Evolutionary conservation across 1,140 invertebrate species (phyloP), one percentile per base, ranked within the genome.

Genomic region (Brachystomella parvula): DNA sequence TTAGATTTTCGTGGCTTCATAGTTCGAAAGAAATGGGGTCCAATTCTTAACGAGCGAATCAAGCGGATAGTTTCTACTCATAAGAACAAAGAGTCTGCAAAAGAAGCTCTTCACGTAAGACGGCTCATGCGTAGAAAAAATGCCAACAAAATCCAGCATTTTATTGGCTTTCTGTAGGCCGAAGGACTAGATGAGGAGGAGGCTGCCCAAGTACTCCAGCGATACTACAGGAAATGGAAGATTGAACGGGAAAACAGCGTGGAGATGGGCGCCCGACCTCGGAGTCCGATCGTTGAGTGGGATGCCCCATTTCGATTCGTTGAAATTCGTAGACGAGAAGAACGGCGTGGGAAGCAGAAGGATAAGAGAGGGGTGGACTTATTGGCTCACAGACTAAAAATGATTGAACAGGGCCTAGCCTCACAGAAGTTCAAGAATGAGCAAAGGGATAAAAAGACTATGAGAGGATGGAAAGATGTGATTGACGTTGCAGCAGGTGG

Each of bases 1-100:
- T 19, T 57, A 86, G 85, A 84, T 76, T 86, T 83, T 76, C 80
- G 84, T 69, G 85, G 85, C 1, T 85, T 85, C 71, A 83, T 82
- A 0, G 83, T 85, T 2, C 75, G 86, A 28, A 82, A 83, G 67
- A 81, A 83, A 70, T 84, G 84, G 76, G 83, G 83, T 9, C 80
- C 80, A 47, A 79, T 82, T 21, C 74, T 82, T 28, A 80, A 83
- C 65, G 82, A 72, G 72, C 81, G 78, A 63, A 76, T 77, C 9
- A 73, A 70, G 2, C 64, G 65, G 71, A 59, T 77, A 78, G 58
- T 75, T 76, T 44, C 79, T 77, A 67, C 75, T 75, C 72, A 80
- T 75, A 33, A 76, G 76, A 65, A 77, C 76, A 63, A 78, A 75
- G 71, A 71, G 72, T 73, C 70, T 73, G 80, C 67, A 72, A 77